Conservation (phyloP, 2,888 invertebrate species). For the Trichopoda pennipes region DNA sequence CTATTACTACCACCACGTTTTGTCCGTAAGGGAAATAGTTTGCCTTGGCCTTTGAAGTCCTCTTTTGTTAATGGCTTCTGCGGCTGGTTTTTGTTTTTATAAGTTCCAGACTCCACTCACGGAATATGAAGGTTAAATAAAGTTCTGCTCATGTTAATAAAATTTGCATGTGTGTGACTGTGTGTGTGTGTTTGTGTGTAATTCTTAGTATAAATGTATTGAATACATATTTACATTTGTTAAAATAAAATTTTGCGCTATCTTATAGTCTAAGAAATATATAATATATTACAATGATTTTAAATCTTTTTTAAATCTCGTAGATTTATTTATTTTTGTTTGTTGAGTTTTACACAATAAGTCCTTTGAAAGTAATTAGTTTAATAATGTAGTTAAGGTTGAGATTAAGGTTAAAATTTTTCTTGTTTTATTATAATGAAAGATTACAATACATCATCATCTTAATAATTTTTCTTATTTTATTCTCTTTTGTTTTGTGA, state of each 20-base stretch:
- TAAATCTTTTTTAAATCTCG: constrained; percentile 46
- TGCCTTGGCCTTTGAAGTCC: too few relatives aligned
- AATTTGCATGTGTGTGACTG: constrained; percentile 28
- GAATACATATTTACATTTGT: constrained; percentile 66
- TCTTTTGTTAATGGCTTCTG: too few relatives aligned
- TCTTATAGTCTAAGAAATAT: constrained; percentile 54
- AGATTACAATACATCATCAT: constrained; percentile 51
- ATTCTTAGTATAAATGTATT: constrained; percentile 56
- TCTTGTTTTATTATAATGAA: constrained; percentile 27
- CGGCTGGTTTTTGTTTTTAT: neutral
- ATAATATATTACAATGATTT: constrained; percentile 67
- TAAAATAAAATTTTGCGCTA: constrained; percentile 50
- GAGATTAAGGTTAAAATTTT: neutral
- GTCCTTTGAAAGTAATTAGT: constrained; percentile 65
- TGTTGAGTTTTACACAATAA: constrained; percentile 64
- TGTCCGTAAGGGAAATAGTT: too few relatives aligned
- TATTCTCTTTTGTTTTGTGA: constrained; percentile 27
- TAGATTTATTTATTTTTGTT: constrained; percentile 38
- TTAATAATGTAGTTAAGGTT: constrained; percentile 50
- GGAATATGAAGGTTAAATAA: constrained; percentile 29
- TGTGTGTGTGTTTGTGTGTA: constrained; percentile 29
- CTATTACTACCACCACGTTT: too few relatives aligned
- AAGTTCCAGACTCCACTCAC: constrained; percentile 23
- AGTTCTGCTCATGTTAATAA: constrained; percentile 52
- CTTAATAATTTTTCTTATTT: neutral